phyloP scores from a whole-genome alignment of 2,113 vertebrate genomes.

The Sphyrna mokarran region DNA sequence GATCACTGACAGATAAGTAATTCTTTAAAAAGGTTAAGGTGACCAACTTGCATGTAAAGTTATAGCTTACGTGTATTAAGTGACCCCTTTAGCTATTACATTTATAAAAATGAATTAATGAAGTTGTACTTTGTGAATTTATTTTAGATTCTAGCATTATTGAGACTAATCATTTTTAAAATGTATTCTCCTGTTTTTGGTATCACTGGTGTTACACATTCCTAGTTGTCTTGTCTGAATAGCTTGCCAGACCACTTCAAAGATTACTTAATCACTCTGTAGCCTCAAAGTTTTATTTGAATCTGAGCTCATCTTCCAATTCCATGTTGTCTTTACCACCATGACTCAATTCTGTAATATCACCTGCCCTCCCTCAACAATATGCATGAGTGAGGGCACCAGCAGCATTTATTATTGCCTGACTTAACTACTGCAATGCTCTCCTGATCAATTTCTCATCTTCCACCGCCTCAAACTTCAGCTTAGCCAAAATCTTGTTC shows the following conservation, averaged over 20 bases:
- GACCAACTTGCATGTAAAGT: not conserved
- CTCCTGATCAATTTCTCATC: not conserved
- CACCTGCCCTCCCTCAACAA: not conserved
- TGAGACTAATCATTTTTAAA: not conserved
- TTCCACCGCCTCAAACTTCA: too few relatives aligned
- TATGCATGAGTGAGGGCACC: not conserved
- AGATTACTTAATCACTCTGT: not conserved
- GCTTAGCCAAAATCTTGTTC: too few relatives aligned
- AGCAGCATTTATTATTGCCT: not conserved
- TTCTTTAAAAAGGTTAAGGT: not conserved
- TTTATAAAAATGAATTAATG: not conserved
- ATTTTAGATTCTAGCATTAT: not conserved
- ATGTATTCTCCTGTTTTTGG: not conserved
- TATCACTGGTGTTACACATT: not conserved
- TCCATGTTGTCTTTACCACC: not conserved
- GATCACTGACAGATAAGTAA: not conserved
- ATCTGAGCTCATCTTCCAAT: not conserved
- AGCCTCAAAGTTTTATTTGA: not conserved
- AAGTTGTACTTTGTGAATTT: not conserved
- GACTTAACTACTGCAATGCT: not conserved
- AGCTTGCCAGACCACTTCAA: not conserved
- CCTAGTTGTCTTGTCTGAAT: not conserved
- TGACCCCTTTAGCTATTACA: not conserved
- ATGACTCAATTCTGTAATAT: not conserved
- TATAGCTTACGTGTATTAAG: not conserved